Percentiles rank a stretch among this genome's conserved stretches.
Evolutionary conservation across 2,888 invertebrate species (phyloP).

Genomic region (Eledona agricola): DNA sequence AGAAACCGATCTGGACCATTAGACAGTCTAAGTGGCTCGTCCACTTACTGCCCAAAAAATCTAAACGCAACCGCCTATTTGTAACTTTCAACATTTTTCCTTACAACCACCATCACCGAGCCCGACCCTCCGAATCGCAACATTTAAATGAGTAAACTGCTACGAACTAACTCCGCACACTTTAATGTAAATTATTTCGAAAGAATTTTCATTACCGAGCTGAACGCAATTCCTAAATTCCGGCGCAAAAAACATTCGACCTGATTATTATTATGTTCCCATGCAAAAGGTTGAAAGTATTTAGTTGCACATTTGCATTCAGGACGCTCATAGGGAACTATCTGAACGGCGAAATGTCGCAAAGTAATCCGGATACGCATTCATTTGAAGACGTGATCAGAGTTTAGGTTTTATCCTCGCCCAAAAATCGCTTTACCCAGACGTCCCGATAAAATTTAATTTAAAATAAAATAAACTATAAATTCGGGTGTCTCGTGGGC

Average conservation of each 20-base stretch:
- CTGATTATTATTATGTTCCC: too few relatives aligned
- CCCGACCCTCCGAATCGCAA: too few relatives aligned
- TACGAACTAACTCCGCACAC: constrained; percentile 7
- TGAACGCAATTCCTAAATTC: too few relatives aligned
- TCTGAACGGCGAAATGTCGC: constrained; percentile 19
- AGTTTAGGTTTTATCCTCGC: constrained; percentile 20
- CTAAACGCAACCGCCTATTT: too few relatives aligned
- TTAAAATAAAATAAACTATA: constrained; percentile 1
- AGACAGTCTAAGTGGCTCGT: too few relatives aligned
- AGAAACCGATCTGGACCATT: too few relatives aligned
- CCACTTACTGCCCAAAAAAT: too few relatives aligned
- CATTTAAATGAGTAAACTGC: constrained; percentile 6
- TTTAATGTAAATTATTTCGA: constrained; percentile 2
- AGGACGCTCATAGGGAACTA: constrained; percentile 15
- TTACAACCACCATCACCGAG: too few relatives aligned
- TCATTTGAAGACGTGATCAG: constrained; percentile 25
- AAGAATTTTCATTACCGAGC: too few relatives aligned
- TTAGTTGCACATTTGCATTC: constrained; percentile 13
- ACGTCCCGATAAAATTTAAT: neutral
- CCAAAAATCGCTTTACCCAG: constrained; percentile 11
- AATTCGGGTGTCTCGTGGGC: neutral
- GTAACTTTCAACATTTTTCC: too few relatives aligned
- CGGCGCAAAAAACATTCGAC: too few relatives aligned
- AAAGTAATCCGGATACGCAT: constrained; percentile 22
- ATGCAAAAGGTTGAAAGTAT: neutral